These are phyloP conservation scores for Hirtodrosophila cameraria DNA, from an alignment of 2,888 invertebrate species.

Conservation along the genomic window DNA sequence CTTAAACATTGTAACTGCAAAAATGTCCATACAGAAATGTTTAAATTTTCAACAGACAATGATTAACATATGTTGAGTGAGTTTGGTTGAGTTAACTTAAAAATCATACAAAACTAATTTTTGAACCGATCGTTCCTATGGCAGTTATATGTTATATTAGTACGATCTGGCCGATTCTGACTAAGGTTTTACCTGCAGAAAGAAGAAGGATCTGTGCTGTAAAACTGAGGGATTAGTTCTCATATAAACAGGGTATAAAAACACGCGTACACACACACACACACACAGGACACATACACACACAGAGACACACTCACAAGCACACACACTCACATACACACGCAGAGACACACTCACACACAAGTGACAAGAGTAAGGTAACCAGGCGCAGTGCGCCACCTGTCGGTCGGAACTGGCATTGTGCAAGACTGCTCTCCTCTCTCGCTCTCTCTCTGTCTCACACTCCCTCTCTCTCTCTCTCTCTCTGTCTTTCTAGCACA, in stretches of 20 bases:
- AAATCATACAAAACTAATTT: slow-evolving; percentile 51
- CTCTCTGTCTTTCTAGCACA: neutral
- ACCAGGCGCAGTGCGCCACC: slow-evolving; percentile 40
- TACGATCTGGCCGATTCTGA: too few species aligned
- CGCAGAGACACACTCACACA: neutral
- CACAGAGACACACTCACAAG: slow-evolving; percentile 4
- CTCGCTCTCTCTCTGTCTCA: neutral
- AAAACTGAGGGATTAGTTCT: too few species aligned
- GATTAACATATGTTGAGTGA: too few species aligned
- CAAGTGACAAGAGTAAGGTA: neutral
- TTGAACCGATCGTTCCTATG: too few species aligned
- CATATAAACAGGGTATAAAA: too few species aligned
- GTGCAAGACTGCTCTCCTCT: neutral
- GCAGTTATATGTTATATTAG: too few species aligned
- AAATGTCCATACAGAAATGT: too few species aligned
- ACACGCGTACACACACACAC: slow-evolving; percentile 15
- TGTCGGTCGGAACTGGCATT: slow-evolving; percentile 28
- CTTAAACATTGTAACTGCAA: too few species aligned
- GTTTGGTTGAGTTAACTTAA: slow-evolving; percentile 42
- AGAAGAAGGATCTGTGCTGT: too few species aligned
- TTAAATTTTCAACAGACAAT: too few species aligned
- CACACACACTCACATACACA: neutral
- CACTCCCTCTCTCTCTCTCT: neutral
- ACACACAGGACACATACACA: slow-evolving; percentile 6
- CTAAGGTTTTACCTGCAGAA: too few species aligned